Base-by-base conservation (phyloP, 1,140 invertebrate species). In the Araneus ventricosus region DNA sequence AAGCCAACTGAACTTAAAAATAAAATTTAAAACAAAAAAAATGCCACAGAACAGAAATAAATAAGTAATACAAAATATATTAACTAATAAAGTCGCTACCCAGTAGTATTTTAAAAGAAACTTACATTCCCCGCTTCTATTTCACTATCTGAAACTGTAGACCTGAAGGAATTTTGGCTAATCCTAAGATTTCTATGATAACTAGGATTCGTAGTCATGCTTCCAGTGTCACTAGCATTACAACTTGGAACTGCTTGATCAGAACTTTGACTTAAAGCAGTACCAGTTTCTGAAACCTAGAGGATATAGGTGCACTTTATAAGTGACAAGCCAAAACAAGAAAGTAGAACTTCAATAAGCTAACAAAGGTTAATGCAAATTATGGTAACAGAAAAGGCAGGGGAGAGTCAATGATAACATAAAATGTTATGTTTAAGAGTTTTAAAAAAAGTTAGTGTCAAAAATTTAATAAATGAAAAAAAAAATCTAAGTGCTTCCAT, bases 61-160 rank as follows among this genome's bases (percentile, higher is more conserved):
- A 39, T 8, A 79, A 79, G 30, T 7, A 5, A n/a, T 4, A 67
- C 7, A 70, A 70, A 70, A 70, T 61, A 14, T 61, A 24, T 14
- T 10, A 75, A 75, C 24, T 5, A 84, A 84, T 20, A 84, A n/a
- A 84, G 20, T 14, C 27, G 22, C 27, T 94, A 94, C 39, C 87
- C 63, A 75, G 94, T 93, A 91, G 17, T 63, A 90, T 41, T 57
- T 20, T 41, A n/a, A 88, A 87, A 87, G 17, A 75, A 95, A 97
- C 97, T 97, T 96, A 98, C 98, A 96, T 97, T 97, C 97, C 97
- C 94, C 90, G 95, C 96, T 94, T 98, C 98, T 95, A 98, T 97
- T 96, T 99, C 98, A 95, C 98, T 98, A 96, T 99, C 98, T 94
- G 98, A 99, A 94, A 98, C 97, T 87, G 98, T 98, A 94, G 98